phyloP scores from a whole-genome alignment of 2,888 invertebrate species.

The Taenaris catops region DNA sequence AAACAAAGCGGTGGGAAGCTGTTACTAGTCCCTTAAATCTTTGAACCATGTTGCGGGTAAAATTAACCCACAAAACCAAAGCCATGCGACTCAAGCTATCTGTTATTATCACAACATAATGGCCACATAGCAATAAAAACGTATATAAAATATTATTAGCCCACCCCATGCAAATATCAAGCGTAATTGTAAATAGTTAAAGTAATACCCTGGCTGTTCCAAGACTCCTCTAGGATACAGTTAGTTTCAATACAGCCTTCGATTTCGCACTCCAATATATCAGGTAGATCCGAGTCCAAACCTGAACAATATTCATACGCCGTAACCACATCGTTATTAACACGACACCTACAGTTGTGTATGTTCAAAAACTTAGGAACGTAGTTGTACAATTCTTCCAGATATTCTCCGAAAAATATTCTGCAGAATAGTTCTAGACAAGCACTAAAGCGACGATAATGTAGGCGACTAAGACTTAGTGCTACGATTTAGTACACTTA shows the following conservation, averaged over 20 bases:
- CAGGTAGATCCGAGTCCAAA: conserved; percentile 69
- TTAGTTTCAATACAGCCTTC: conserved; percentile 68
- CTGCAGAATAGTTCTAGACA: too few relatives aligned
- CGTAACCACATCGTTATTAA: conserved; percentile 29
- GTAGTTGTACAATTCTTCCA: too few relatives aligned
- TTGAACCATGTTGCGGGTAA: conserved; percentile 33
- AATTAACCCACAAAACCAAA: conserved; percentile 22
- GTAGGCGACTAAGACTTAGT: too few relatives aligned
- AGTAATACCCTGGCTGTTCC: conserved; percentile 72
- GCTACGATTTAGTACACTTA: too few relatives aligned
- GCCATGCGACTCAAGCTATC: conserved; percentile 32
- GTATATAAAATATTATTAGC: conserved; percentile 28
- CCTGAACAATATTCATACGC: conserved; percentile 60
- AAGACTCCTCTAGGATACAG: conserved; percentile 78
- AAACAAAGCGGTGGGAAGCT: conserved; percentile 10
- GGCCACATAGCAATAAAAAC: conserved; percentile 16
- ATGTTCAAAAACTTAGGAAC: conserved; percentile 23
- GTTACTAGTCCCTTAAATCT: conserved; percentile 46
- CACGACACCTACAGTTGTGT: conserved; percentile 3
- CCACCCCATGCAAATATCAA: conserved; percentile 56
- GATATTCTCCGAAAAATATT: too few relatives aligned
- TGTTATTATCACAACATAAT: conserved; percentile 12
- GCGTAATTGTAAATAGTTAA: conserved; percentile 34
- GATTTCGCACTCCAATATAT: conserved; percentile 71
- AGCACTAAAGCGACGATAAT: too few relatives aligned